Conservation (phyloP, 2,113 vertebrate genomes). For the Mugil cephalus region DNA sequence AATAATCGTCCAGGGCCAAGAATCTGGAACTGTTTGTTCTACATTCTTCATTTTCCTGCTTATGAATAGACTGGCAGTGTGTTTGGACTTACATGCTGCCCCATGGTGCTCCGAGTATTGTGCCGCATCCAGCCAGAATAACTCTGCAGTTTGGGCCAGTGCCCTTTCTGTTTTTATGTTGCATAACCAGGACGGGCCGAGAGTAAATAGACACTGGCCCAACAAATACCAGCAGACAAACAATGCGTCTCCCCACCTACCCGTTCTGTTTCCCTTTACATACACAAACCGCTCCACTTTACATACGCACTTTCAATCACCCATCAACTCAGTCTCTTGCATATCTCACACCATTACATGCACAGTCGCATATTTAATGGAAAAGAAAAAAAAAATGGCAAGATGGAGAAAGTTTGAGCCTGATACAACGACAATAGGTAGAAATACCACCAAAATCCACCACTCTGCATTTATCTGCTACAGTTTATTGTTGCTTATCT, state of each 20-base stretch:
- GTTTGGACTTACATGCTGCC: conserved; percentile 41
- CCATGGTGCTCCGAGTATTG: conserved; percentile 61
- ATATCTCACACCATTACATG: background rate
- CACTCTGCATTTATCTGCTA: background rate
- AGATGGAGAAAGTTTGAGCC: background rate
- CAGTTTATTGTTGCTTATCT: conserved; percentile 8
- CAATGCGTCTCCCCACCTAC: conserved; percentile 3
- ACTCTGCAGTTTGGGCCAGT: conserved; percentile 50
- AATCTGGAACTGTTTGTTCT: conserved; percentile 57
- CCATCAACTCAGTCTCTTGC: background rate
- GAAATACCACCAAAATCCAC: background rate
- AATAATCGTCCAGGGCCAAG: conserved; percentile 55
- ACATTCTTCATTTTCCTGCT: conserved; percentile 57
- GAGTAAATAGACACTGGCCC: conserved; percentile 49
- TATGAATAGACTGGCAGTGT: conserved; percentile 61
- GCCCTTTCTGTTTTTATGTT: conserved; percentile 56
- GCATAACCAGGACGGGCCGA: conserved; percentile 56
- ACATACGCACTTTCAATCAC: background rate
- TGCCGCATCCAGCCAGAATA: conserved; percentile 44
- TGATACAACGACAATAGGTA: background rate
- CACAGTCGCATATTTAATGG: background rate
- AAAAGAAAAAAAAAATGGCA: background rate
- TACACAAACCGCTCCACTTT: background rate
- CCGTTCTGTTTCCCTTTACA: conserved; percentile 6
- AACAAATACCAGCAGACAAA: conserved; percentile 42